Evolutionary conservation across 2,888 invertebrate species (phyloP), one percentile per base, ranked within the genome.

Genomic region (Opisthograptis luteolata): DNA sequence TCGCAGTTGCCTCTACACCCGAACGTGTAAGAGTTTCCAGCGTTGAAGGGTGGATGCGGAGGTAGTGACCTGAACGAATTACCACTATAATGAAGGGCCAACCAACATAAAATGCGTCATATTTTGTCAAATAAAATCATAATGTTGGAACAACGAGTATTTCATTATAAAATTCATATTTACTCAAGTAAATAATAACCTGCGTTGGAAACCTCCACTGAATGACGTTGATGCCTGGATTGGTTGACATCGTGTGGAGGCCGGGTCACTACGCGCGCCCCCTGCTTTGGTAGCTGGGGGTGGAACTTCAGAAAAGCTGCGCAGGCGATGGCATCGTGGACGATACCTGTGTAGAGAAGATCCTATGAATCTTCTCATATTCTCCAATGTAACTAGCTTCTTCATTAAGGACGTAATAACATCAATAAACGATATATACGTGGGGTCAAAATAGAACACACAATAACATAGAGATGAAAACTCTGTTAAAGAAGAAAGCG

Each of bases 311-410:
- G 92, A 77, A 97, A 99, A 0, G 98, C 97, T 0, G 99, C 98
- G 76, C 98, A 98, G 0, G 99, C 98, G 95, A 99, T 99, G 3
- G 99, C 98, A 79, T 99, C 99, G 77, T 98, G 98, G 0, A 99
- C 98, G 34, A 99, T 95, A 8, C 98, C 94, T 93, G 66, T 20
- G n/a, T 15, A 17, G 3, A 10, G 8, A 6, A 14, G 13, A 8
- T 2, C 14, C 14, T 30, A 14, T 30, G 7, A 14, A 14, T 14
- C 13, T n/a, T 22, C 2, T 22, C 22, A 8, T 22, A 1, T n/a
- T 1, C 3, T n/a, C 22, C 4, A 17, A 17, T 2, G 3, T 17
- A 17, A 17, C 17, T 17, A n/a, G n/a, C n/a, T n/a, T n/a, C n/a
- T n/a, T n/a, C n/a, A n/a, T n/a, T n/a, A n/a, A n/a, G n/a, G n/a